Evolutionary conservation across 1,140 invertebrate genomes (phyloP).

Genomic region (Drosophila orena): DNA sequence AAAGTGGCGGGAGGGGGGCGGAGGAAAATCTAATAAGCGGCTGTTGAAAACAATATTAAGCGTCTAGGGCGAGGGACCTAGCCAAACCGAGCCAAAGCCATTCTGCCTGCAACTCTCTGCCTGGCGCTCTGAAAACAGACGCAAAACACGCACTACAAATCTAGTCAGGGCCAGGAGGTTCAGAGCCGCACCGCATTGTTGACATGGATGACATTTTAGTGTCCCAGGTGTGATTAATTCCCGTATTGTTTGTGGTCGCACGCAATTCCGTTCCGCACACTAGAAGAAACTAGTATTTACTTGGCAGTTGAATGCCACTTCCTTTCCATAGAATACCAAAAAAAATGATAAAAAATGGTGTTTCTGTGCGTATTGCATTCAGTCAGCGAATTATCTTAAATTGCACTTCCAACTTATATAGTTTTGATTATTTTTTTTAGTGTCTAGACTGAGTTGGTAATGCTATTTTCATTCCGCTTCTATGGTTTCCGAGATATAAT

Average conservation of each 20-base stretch:
- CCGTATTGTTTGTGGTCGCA: slow-evolving; percentile 57
- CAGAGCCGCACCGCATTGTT: slow-evolving; percentile 55
- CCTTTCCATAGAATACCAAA: no score
- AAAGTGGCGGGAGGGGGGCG: no score
- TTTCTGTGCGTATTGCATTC: no score
- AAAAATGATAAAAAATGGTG: no score
- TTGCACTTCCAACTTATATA: no score
- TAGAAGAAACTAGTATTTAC: background rate
- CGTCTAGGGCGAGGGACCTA: slow-evolving; percentile 21
- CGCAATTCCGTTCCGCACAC: slow-evolving; percentile 14
- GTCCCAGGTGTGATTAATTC: slow-evolving; percentile 79
- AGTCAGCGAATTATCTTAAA: no score
- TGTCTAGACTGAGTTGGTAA: slow-evolving; percentile 8
- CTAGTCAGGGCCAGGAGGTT: slow-evolving; percentile 23
- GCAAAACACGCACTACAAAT: slow-evolving; percentile 41
- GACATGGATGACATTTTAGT: slow-evolving; percentile 74
- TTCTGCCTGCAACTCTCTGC: slow-evolving; percentile 5
- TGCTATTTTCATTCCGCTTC: slow-evolving; percentile 18
- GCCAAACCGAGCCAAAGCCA: no score
- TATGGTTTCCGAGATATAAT: slow-evolving; percentile 13
- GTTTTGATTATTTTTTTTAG: background rate
- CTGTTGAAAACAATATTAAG: slow-evolving; percentile 71
- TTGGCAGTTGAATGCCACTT: no score
- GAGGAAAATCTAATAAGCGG: slow-evolving; percentile 68
- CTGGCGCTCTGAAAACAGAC: slow-evolving; percentile 14